Evolutionary conservation across 2,888 invertebrate species (phyloP).

Genomic region (Urechis unicinctus): DNA sequence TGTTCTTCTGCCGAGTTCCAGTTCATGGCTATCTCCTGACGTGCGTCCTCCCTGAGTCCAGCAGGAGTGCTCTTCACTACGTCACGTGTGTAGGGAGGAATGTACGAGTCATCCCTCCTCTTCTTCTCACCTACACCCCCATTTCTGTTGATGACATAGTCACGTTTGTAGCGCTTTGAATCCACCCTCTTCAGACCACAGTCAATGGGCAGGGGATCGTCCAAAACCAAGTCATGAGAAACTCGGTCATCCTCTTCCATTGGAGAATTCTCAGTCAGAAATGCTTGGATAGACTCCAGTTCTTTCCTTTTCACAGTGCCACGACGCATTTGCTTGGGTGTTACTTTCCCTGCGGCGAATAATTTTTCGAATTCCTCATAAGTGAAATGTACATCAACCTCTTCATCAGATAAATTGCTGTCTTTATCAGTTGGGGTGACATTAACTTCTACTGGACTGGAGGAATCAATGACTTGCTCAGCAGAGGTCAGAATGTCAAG

Average conservation of each 20-base stretch:
- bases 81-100: not conserved
- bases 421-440: not conserved
- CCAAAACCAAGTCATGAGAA: slow-evolving; percentile 5
- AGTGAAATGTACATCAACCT: slow-evolving; percentile 11
- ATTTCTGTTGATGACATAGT: slow-evolving; percentile 28
- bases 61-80: slow-evolving; percentile 8
- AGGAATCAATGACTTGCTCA: not conserved
- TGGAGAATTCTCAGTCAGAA: not conserved
- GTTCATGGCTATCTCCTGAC: not conserved
- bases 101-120: slow-evolving; percentile 5
- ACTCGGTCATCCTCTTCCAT: not conserved
- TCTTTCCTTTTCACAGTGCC: slow-evolving; percentile 7
- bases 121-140: not conserved
- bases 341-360: slow-evolving; percentile 9
- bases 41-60: slow-evolving; percentile 4
- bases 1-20: slow-evolving; percentile 5
- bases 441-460: not conserved
- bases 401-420: not conserved
- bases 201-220: slow-evolving; percentile 14
- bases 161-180: slow-evolving; percentile 29
- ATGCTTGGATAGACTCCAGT: not conserved
- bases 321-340: slow-evolving; percentile 9
- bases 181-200: slow-evolving; percentile 33
- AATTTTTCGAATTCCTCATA: slow-evolving; percentile 13
- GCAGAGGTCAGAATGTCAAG: slow-evolving; percentile 21